Evolutionary conservation across 2,113 vertebrate species (phyloP).

Genomic region (Nesogale talazaci): DNA sequence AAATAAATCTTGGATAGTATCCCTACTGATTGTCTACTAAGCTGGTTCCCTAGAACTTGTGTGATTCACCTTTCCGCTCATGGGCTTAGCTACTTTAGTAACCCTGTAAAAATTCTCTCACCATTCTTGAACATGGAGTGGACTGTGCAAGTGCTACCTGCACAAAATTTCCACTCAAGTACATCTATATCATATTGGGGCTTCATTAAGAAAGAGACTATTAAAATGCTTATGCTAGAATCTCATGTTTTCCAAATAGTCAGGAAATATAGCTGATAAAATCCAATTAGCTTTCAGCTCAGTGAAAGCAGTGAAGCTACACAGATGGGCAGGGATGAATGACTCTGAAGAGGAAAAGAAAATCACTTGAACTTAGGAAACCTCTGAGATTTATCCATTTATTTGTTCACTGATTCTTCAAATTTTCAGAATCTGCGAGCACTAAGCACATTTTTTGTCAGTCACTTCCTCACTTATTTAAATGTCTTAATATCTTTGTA

Average conservation of each 20-base stretch:
- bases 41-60: not conserved
- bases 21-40: not conserved
- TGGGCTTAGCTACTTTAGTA: not conserved
- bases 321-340: constrained; percentile 52
- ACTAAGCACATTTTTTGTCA: constrained; percentile 25
- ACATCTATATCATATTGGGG: not conserved
- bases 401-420: constrained; percentile 56
- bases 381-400: not conserved
- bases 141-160: not conserved
- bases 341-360: constrained; percentile 59
- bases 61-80: not conserved
- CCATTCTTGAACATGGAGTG: not conserved
- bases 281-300: constrained; percentile 67
- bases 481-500: constrained; percentile 47
- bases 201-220: constrained; percentile 32
- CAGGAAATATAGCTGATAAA: constrained; percentile 69
- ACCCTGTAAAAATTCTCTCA: not conserved
- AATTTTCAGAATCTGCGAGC: constrained; percentile 44
- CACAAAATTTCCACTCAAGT: not conserved
- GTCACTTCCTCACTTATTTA: constrained; percentile 23
- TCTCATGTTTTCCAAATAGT: constrained; percentile 22
- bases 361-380: constrained; percentile 50
- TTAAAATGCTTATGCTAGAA: constrained; percentile 51
- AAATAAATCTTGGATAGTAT: no score
- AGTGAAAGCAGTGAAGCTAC: constrained; percentile 36